Percentiles rank a stretch among this genome's conserved stretches.
Evolutionary conservation across 2,113 vertebrate species (phyloP).

Genomic region (Petaurus breviceps): DNA sequence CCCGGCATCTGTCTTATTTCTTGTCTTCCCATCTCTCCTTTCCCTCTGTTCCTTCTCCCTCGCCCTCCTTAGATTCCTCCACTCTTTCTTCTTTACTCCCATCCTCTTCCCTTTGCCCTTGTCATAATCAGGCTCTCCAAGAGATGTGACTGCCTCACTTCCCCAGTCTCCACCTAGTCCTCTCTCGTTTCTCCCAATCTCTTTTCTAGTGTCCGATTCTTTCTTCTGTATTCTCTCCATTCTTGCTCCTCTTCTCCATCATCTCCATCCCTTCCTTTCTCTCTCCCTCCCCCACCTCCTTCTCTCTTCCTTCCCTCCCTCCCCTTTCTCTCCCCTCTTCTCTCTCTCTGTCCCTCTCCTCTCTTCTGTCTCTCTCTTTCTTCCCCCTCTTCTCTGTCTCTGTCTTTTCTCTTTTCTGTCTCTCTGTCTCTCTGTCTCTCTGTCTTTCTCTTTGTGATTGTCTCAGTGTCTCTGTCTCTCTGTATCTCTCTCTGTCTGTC

Average conservation of each 20-base stretch:
- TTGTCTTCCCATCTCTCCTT: not conserved
- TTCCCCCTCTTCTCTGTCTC: not conserved
- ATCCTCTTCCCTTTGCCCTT: slow-evolving; percentile 54
- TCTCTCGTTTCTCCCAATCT: not conserved
- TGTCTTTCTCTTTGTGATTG: not conserved
- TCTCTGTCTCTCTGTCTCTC: no score
- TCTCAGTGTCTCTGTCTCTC: no score
- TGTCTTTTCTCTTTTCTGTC: no score
- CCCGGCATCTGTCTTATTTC: not conserved
- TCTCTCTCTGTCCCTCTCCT: no score
- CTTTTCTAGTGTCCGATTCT: not conserved
- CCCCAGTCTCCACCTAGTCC: not conserved
- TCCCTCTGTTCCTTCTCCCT: not conserved
- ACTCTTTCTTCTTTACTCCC: slow-evolving; percentile 49
- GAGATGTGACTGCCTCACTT: not conserved
- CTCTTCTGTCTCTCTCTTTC: no score
- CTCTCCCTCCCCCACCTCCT: no score
- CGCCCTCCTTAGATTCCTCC: slow-evolving; percentile 37
- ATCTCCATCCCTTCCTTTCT: not conserved
- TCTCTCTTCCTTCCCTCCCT: no score
- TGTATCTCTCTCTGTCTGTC: no score
- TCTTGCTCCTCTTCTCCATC: not conserved
- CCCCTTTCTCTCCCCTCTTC: no score
- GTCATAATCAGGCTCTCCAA: not conserved
- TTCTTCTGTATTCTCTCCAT: slow-evolving; percentile 13